These are phyloP conservation scores for Catajapyx aquilonaris DNA, from an alignment of 1,140 invertebrate species.

Conservation along the genomic window DNA sequence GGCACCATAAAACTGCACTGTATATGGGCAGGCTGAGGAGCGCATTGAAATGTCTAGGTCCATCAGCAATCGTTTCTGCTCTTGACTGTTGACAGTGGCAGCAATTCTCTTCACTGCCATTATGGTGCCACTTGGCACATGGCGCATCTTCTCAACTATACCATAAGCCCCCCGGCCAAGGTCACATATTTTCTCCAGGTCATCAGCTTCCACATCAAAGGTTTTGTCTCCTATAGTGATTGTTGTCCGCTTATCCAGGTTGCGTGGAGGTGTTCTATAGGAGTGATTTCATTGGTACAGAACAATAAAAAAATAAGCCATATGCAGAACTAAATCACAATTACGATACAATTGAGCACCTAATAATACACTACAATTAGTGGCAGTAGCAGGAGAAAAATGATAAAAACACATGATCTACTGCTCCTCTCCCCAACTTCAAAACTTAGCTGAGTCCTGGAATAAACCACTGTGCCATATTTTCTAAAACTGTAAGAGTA, in stretches of 20 bases:
- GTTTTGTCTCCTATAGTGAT: conserved; percentile 68
- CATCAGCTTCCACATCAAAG: conserved; percentile 79
- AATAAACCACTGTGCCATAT: too few species aligned
- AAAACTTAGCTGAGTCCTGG: too few species aligned
- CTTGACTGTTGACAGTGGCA: conserved; percentile 74
- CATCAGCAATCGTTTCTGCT: conserved; percentile 87
- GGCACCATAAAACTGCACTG: conserved; percentile 94
- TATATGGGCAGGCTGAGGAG: conserved; percentile 85
- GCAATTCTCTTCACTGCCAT: conserved; percentile 96
- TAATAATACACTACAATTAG: conserved; percentile 1
- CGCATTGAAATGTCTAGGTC: conserved; percentile 89
- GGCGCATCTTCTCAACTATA: conserved; percentile 87
- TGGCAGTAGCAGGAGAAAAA: too few species aligned
- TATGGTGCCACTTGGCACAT: conserved; percentile 64
- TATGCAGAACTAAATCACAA: not conserved
- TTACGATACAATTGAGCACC: conserved; percentile 8
- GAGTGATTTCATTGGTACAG: not conserved
- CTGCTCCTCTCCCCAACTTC: too few species aligned
- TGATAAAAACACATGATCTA: too few species aligned
- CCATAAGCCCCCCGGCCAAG: conserved; percentile 90
- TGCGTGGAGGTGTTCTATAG: conserved; percentile 46
- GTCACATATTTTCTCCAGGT: conserved; percentile 64
- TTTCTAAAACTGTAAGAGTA: too few species aligned
- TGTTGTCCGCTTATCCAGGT: conserved; percentile 63
- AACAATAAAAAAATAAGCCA: not conserved